Conservation (phyloP, 2,113 vertebrate genomes). For the Capricornis sumatraensis region DNA sequence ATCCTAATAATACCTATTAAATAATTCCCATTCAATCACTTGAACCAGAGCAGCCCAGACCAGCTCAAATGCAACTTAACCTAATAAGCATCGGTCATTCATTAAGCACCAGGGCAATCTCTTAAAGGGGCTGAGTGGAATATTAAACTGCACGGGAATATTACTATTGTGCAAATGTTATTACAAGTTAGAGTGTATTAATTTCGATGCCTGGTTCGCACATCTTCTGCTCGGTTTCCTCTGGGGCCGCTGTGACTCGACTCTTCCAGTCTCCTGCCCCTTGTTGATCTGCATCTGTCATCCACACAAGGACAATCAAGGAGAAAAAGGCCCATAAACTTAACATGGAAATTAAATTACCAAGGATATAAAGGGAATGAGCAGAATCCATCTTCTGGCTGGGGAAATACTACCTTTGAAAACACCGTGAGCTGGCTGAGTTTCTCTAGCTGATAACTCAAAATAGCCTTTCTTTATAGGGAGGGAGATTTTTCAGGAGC, state of each 20-base stretch:
- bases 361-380: conserved; percentile 74
- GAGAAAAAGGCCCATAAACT: conserved; percentile 35
- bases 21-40: conserved; percentile 87
- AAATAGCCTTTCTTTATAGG: not conserved
- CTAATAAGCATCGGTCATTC: conserved; percentile 84
- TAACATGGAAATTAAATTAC: conserved; percentile 78
- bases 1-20: conserved; percentile 87
- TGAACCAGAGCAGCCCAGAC: conserved; percentile 79
- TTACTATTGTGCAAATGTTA: conserved; percentile 57
- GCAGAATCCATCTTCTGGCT: conserved; percentile 75
- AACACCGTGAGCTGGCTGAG: not conserved
- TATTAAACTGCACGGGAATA: conserved; percentile 63
- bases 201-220: conserved; percentile 31
- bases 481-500: not conserved
- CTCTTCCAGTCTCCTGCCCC: conserved; percentile 16
- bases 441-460: conserved; percentile 18
- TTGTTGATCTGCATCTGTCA: conserved; percentile 66
- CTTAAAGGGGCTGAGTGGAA: conserved; percentile 75
- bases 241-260: not conserved
- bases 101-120: conserved; percentile 76
- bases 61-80: conserved; percentile 85
- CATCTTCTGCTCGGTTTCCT: conserved; percentile 46
- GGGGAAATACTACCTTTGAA: conserved; percentile 10
- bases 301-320: conserved; percentile 54
- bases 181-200: conserved; percentile 61